Evolutionary conservation across 2,888 invertebrate genomes (phyloP).

Genomic region (Leptinotarsa tumamoca): DNA sequence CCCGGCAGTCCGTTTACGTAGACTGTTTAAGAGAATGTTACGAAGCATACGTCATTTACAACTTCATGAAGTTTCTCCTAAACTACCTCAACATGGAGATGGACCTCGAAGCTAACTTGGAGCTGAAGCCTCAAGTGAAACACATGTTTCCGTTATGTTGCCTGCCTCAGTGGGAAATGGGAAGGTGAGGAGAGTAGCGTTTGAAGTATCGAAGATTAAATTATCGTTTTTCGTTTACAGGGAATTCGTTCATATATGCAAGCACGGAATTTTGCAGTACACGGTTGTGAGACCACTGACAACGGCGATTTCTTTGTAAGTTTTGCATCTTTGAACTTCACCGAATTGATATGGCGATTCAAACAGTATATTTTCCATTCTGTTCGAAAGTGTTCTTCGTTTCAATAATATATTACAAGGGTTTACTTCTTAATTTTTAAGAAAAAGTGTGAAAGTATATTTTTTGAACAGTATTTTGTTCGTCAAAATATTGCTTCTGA

Average conservation of each 20-base stretch:
- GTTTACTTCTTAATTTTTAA: no score
- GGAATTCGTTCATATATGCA: constrained; percentile 93
- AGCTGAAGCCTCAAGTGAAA: constrained; percentile 85
- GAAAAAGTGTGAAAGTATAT: no score
- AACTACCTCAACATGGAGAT: constrained; percentile 90
- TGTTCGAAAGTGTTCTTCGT: no score
- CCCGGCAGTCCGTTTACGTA: constrained; percentile 89
- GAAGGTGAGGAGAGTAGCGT: constrained; percentile 70
- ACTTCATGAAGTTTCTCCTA: constrained; percentile 94
- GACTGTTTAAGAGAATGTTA: constrained; percentile 95
- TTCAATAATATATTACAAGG: no score
- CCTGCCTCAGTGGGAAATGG: constrained; percentile 93
- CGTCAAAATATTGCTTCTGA: no score
- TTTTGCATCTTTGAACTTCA: constrained; percentile 47
- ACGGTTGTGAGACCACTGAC: constrained; percentile 92
- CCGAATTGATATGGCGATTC: no score
- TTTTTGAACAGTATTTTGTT: no score
- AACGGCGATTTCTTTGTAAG: constrained; percentile 90
- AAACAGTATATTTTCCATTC: no score
- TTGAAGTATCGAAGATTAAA: neutral
- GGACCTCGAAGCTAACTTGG: constrained; percentile 85
- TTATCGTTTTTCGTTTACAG: constrained; percentile 67
- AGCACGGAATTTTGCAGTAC: constrained; percentile 96
- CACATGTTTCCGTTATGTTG: constrained; percentile 94
- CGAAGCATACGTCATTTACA: constrained; percentile 98